Conservation (phyloP, 2,888 invertebrate genomes). For the Alloplasta piceator region DNA sequence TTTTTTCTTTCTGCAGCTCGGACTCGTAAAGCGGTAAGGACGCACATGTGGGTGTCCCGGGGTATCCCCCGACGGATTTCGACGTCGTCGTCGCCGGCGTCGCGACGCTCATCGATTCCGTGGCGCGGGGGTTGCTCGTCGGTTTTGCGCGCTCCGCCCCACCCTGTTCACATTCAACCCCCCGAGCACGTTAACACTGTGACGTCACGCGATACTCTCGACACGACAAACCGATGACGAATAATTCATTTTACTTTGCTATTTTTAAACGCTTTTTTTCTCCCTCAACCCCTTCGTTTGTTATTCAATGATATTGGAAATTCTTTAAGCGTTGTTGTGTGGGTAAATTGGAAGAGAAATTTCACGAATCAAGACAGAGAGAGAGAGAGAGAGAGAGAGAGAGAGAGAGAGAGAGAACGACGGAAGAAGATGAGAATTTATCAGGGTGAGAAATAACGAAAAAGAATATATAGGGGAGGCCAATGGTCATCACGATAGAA, state of each 20-base stretch:
- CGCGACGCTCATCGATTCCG: conserved; percentile 75
- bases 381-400: conserved; percentile 22
- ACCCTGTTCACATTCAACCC: conserved; percentile 28
- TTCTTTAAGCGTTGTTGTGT: conserved; percentile 16
- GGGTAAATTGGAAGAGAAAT: conserved; percentile 34
- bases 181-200: conserved; percentile 42
- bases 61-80: conserved; percentile 68
- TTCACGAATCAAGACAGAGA: conserved; percentile 45
- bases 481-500: conserved; percentile 76
- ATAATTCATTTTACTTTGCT: background rate
- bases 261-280: background rate
- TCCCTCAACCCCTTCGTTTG: background rate
- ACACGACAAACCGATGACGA: conserved; percentile 6
- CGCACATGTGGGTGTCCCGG: conserved; percentile 43
- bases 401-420: conserved; percentile 47
- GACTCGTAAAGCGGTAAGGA: background rate
- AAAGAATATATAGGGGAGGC: conserved; percentile 66
- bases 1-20: too few relatives aligned
- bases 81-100: conserved; percentile 72
- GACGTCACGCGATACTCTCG: conserved; percentile 49
- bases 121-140: conserved; percentile 26
- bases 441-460: background rate
- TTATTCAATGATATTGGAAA: conserved; percentile 1
- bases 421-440: conserved; percentile 55
- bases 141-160: conserved; percentile 24